These are phyloP conservation scores for Pristiophorus japonicus DNA, from an alignment of 2,113 vertebrate species.

Conservation along the genomic window DNA sequence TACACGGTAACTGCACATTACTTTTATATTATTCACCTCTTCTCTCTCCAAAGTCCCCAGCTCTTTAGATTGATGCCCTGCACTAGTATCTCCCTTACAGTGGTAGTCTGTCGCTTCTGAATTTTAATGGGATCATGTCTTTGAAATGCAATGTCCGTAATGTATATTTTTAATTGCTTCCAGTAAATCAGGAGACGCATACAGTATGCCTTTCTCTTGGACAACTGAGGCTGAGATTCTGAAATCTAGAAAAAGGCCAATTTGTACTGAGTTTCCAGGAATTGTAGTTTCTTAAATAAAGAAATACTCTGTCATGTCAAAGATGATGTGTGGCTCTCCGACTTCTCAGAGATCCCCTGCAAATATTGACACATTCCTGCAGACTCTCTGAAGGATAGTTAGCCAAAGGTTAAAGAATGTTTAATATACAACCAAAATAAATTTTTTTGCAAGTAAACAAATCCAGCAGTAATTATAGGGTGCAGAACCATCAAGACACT, in stretches of 20 bases:
- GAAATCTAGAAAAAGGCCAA: background rate
- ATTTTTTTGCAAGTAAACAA: background rate
- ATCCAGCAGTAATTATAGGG: too few relatives aligned
- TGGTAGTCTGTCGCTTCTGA: background rate
- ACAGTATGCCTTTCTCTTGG: background rate
- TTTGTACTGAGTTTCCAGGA: background rate
- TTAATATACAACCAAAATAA: background rate
- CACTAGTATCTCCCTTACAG: background rate
- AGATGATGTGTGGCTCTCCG: too few relatives aligned
- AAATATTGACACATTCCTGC: background rate
- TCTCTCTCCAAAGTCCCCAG: too few relatives aligned
- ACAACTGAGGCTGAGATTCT: background rate
- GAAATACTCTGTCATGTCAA: background rate
- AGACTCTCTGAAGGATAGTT: too few relatives aligned
- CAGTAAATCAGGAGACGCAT: background rate
- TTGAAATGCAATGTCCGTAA: background rate
- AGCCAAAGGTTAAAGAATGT: background rate
- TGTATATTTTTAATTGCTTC: background rate
- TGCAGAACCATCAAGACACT: background rate
- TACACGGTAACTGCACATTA: too few relatives aligned
- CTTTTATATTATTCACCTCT: background rate
- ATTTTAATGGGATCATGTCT: constrained; percentile 23
- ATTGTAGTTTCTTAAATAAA: background rate
- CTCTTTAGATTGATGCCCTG: background rate
- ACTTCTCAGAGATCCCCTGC: background rate